These are phyloP conservation scores for Chiloscyllium plagiosum DNA, from an alignment of 2,113 vertebrate species.

Conservation along the genomic window DNA sequence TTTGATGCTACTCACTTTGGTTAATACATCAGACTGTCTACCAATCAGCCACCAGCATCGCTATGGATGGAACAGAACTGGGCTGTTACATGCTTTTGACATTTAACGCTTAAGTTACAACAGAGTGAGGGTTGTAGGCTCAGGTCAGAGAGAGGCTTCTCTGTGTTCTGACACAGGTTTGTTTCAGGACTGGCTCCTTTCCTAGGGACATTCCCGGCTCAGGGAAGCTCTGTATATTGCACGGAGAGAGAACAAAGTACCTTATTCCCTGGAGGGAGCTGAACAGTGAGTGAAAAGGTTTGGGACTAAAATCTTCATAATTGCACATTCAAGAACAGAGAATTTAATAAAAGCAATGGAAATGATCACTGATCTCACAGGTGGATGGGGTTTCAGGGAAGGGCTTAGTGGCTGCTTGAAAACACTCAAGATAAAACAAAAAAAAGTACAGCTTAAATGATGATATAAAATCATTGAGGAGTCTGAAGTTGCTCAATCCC, in stretches of 20 bases:
- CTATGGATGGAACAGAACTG: neutral
- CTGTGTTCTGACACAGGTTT: neutral
- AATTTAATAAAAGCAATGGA: neutral
- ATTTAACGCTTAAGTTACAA: neutral
- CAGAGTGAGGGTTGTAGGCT: neutral
- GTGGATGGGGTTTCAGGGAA: neutral
- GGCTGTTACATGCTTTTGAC: neutral
- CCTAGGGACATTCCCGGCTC: neutral
- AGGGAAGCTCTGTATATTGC: neutral
- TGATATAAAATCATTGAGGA: neutral
- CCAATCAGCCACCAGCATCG: too few relatives aligned
- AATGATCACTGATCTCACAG: neutral
- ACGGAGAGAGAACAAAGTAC: neutral
- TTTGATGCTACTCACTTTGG: neutral
- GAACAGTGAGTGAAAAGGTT: too few relatives aligned
- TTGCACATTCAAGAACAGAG: neutral
- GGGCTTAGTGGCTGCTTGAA: neutral
- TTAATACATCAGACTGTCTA: neutral
- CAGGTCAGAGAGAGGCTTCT: neutral
- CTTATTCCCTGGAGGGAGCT: neutral
- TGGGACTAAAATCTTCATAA: neutral
- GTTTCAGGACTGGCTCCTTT: neutral
- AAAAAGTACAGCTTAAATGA: neutral
- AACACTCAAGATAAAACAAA: neutral
- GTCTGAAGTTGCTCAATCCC: constrained; percentile 41